Base-by-base conservation (phyloP, 1,140 invertebrate genomes). In the Micrasema longulum region DNA sequence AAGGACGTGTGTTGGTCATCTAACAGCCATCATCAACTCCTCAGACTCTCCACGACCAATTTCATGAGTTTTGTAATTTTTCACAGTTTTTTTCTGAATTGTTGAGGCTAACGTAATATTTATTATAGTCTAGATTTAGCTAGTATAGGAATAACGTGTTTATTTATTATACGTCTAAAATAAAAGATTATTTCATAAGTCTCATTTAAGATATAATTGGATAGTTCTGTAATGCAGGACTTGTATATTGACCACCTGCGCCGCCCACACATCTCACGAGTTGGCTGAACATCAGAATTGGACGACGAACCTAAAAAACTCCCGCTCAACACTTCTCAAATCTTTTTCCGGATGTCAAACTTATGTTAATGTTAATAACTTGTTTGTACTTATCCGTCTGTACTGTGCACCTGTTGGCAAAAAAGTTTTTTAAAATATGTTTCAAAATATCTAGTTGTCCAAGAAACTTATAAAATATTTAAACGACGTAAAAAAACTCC, bases 211-310 rank as follows among this genome's bases (percentile, higher is more conserved):
- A 31, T 45, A n/a, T 5, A 22, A 50, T 4, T 50, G 47, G 11
- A 22, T 26, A 53, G n/a, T 60, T 60, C 31, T 60, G 55, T 60
- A 60, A 60, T 18, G 11, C 35, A 16, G 20, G 14, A n/a, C 11
- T 60, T 9, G 3, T 9, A 38, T 10, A 12, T 9, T 63, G 41
- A 63, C 60, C 60, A 63, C 60, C 60, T 63, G 60, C 60, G 41
- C 60, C 60, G 6, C 60, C 60, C 60, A 63, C 60, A 38, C 41
- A 38, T n/a, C 16, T 5, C 6, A 16, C 6, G 55, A 60, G n/a
- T 45, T 63, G 60, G 60, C 60, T 45, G 41, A 63, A 5, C 38
- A 60, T 31, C 55, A 60, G 55, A 60, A 31, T 60, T 18, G 26
- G 31, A 31, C 1, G n/a, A 31, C 9, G 2, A 3, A 57, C 35